Evolutionary conservation across 1,140 invertebrate species (phyloP), one percentile per base, ranked within the genome.

Genomic region (Drosophila suzukii): DNA sequence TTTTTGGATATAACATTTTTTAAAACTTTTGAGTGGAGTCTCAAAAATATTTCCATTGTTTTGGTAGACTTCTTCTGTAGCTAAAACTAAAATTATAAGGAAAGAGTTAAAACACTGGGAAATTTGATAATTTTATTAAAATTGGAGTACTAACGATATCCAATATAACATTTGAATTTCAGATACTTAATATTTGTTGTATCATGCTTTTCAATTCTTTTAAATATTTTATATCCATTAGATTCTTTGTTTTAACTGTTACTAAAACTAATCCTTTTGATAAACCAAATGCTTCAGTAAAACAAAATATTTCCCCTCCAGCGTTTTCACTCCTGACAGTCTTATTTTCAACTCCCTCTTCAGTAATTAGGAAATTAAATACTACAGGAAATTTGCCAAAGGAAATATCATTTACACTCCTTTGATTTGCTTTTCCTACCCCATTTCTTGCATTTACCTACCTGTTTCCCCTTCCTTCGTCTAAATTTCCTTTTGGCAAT

Each of bases 351-450:
- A 4, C 11, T 47, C 3, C 15, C 15, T 13, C 34, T 41, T 11
- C n/a, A 32, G 43, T 66, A 46, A 62, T 62, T 47, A 62, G 32
- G 55, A 65, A 65, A 65, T 65, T 63, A 62, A 62, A 66, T 66
- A 62, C 32, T 62, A 58, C 6, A 58, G 54, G 30, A 44, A 58
- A 58, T 47, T 15, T n/a, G 6, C 32, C 12, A 65, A 61, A 47
- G 62, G 62, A 66, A 68, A 66, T 68, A 68, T 66, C 36, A 53
- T 68, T 68, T 68, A 36, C 38, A 66, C 36, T 66, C 32, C 30
- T 51, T 65, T 67, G 44, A 66, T 63, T 49, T 43, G 44, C 44
- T 43, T 15, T 41, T 65, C 10, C 44, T 13, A 15, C 44, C 11
- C 44, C 30, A 7, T 10, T n/a, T 32, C 15, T 65, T 30, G 15